phyloP scores from a whole-genome alignment of 2,113 vertebrate species.

The Vidua macroura region DNA sequence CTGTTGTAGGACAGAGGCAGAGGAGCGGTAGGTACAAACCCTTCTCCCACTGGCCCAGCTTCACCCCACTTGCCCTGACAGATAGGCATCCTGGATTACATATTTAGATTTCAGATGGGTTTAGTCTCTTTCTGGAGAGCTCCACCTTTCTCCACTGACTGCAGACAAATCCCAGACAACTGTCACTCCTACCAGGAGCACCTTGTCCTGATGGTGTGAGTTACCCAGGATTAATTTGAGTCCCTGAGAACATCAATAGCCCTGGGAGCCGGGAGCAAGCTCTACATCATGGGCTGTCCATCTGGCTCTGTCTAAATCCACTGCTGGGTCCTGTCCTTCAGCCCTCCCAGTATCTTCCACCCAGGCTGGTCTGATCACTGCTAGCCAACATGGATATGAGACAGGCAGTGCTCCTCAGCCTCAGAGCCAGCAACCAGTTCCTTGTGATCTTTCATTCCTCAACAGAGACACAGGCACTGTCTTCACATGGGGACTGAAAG shows the following conservation, averaged over 20 bases:
- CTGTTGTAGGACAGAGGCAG: neutral
- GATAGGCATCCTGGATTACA: neutral
- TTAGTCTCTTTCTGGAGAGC: neutral
- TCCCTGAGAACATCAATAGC: neutral
- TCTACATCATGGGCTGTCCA: accelerated
- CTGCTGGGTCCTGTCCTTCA: neutral
- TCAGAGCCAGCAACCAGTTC: neutral
- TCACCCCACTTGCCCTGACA: neutral
- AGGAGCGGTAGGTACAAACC: accelerated
- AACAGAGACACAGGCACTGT: neutral
- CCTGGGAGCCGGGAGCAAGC: neutral
- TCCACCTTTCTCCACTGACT: neutral
- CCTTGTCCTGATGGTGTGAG: neutral
- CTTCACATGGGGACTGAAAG: neutral
- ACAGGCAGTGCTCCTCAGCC: neutral
- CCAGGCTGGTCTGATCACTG: neutral
- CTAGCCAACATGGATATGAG: neutral
- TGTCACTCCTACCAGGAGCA: neutral
- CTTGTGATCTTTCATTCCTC: neutral
- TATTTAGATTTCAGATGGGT: neutral
- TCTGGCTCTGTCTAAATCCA: neutral
- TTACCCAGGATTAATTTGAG: neutral
- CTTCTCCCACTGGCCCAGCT: neutral
- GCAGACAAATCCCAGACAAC: neutral
- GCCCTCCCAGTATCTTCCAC: neutral